phyloP scores from a whole-genome alignment of 2,113 vertebrate species.

The Empidonax traillii region DNA sequence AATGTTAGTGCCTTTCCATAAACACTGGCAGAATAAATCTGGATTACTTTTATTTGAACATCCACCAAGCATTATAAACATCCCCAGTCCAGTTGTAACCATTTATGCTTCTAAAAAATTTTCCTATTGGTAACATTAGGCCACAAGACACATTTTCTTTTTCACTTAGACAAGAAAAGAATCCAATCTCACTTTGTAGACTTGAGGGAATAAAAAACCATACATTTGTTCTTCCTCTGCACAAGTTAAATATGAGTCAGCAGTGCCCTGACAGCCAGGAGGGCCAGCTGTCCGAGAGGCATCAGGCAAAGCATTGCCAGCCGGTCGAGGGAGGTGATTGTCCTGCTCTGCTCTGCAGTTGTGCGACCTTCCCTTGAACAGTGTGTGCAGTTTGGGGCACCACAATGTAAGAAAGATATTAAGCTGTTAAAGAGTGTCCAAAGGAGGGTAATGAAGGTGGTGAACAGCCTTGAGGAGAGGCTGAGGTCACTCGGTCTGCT shows the following conservation, averaged over 20 bases:
- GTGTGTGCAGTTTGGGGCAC: neutral
- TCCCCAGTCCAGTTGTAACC: neutral
- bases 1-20: neutral
- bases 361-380: neutral
- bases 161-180: neutral
- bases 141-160: neutral
- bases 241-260: neutral
- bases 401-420: neutral
- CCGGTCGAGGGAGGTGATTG: neutral
- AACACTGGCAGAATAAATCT: neutral
- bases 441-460: neutral
- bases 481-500: neutral
- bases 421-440: neutral
- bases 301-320: neutral
- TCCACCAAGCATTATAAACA: neutral
- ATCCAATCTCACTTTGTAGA: neutral
- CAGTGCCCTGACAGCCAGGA: neutral
- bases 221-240: neutral
- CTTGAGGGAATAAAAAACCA: accelerated
- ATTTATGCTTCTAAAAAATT: neutral
- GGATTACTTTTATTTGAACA: neutral
- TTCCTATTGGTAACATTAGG: neutral
- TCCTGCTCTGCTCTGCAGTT: neutral
- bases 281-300: neutral
- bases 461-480: neutral